These are phyloP conservation scores for Manacus vitellinus DNA, from an alignment of 2,113 vertebrate species.

Conservation along the genomic window DNA sequence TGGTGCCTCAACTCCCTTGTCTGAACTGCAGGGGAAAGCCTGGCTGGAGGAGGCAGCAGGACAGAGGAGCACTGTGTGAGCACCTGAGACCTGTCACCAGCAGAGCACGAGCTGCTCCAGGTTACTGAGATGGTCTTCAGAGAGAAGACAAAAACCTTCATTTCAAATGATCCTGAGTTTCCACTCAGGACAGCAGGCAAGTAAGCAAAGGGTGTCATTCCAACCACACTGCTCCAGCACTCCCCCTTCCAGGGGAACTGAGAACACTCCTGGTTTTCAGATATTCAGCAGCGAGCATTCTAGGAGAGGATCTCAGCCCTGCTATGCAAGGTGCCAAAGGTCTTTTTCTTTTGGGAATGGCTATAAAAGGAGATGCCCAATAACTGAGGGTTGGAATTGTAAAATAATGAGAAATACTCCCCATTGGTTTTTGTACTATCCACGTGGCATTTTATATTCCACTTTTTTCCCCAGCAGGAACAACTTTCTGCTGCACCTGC, in stretches of 20 bases:
- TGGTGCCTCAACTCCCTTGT: background rate
- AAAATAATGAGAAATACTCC: background rate
- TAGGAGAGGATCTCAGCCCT: background rate
- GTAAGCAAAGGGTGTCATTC: background rate
- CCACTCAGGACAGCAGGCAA: background rate
- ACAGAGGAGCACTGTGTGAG: background rate
- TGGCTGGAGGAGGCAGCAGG: background rate
- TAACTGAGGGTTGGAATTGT: background rate
- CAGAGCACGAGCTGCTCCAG: background rate
- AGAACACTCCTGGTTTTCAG: background rate
- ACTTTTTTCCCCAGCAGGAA: background rate
- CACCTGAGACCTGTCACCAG: background rate
- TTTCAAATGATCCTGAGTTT: background rate
- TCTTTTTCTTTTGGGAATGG: background rate
- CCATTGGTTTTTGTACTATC: background rate
- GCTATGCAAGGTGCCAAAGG: background rate
- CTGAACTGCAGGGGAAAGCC: background rate
- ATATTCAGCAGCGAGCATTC: rapidly evolving
- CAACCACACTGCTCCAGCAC: background rate
- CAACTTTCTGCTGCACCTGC: background rate
- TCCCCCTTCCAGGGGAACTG: background rate
- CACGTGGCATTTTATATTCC: background rate
- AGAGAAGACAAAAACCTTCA: background rate
- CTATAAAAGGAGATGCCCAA: background rate
- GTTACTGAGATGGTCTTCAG: background rate